These are phyloP conservation scores for Phocoena sinus DNA, from an alignment of 2,113 vertebrate genomes.

Conservation along the genomic window DNA sequence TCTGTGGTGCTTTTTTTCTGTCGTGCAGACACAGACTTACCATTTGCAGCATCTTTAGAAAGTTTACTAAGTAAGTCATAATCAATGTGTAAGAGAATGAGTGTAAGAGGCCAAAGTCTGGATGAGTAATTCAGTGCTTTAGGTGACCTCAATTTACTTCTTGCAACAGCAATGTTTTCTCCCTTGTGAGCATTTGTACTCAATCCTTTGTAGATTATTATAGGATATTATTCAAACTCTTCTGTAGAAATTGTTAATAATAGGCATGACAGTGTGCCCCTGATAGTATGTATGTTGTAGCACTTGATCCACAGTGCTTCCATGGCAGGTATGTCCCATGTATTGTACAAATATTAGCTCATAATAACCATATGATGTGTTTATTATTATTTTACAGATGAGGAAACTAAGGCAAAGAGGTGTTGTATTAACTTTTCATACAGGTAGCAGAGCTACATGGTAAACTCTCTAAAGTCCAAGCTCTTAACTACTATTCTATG, in stretches of 20 bases:
- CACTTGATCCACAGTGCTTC: neutral
- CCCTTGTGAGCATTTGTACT: neutral
- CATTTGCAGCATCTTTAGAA: neutral
- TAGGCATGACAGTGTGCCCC: neutral
- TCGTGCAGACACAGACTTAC: neutral
- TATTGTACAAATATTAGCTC: neutral
- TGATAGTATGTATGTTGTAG: neutral
- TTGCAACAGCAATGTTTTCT: neutral
- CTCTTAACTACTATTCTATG: neutral
- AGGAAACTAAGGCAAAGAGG: neutral
- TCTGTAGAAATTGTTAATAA: neutral
- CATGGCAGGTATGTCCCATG: neutral
- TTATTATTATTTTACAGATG: neutral
- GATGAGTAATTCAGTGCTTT: neutral
- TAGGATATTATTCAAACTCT: neutral
- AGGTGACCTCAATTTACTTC: neutral
- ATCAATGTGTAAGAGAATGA: neutral
- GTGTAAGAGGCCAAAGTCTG: neutral
- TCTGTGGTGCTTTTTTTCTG: neutral
- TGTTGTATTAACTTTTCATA: neutral
- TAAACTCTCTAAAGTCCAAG: neutral
- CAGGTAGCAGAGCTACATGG: neutral
- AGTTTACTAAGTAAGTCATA: neutral
- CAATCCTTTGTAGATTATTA: neutral
- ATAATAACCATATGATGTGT: neutral